Percentiles rank a stretch among this genome's conserved stretches.
phyloP scores from a whole-genome alignment of 2,797 vertebrate genomes.

The Darevskia mixta region DNA sequence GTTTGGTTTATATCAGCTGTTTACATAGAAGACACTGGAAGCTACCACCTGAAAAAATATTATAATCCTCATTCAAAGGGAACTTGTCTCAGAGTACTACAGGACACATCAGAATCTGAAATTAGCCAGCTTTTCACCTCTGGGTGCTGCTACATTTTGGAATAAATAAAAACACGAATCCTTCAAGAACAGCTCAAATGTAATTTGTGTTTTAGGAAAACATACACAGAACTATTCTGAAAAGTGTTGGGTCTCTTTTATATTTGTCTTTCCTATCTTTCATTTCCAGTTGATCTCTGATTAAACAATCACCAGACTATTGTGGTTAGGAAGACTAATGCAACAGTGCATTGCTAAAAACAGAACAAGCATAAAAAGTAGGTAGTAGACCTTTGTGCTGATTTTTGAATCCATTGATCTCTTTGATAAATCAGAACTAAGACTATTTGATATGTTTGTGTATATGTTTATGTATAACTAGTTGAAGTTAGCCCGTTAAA shows the following conservation, averaged over 20 bases:
- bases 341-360: background rate
- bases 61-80: constrained; percentile 66
- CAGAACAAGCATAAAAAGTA: background rate
- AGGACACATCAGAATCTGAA: constrained; percentile 70
- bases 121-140: constrained; percentile 49
- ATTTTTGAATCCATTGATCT: background rate
- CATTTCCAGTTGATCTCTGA: background rate
- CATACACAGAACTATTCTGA: constrained; percentile 47
- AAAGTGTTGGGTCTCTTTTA: constrained; percentile 35
- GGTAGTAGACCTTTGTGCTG: background rate
- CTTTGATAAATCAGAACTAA: background rate
- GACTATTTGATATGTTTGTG: too few relatives aligned
- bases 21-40: constrained; percentile 51
- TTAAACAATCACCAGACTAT: constrained; percentile 27
- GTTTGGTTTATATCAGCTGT: constrained; percentile 45
- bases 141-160: constrained; percentile 49
- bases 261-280: constrained; percentile 11
- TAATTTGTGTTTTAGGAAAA: constrained; percentile 49
- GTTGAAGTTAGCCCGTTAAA: too few relatives aligned
- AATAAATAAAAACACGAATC: constrained; percentile 61
- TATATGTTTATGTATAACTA: too few relatives aligned
- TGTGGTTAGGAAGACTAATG: background rate
- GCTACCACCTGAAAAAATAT: constrained; percentile 59
- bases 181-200: constrained; percentile 40
- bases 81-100: constrained; percentile 66